These are phyloP conservation scores for Melanotaenia nigrans DNA, from an alignment of 2,797 vertebrate species.

Conservation along the genomic window DNA sequence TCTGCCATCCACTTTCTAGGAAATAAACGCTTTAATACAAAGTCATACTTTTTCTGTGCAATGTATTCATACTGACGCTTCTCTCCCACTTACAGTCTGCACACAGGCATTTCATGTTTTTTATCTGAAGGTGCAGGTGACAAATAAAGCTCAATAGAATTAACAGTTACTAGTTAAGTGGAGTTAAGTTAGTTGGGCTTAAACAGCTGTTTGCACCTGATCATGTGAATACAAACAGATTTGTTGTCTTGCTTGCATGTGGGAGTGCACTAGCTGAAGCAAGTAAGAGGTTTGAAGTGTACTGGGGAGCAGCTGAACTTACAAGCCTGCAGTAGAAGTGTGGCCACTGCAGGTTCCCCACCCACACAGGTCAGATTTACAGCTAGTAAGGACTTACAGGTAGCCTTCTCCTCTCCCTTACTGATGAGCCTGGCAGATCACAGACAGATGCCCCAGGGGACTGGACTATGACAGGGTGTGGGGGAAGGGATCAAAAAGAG, in stretches of 20 bases:
- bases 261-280: slow-evolving; percentile 33
- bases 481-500: slow-evolving; percentile 58
- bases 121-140: slow-evolving; percentile 12
- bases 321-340: slow-evolving; percentile 57
- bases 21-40: slow-evolving; percentile 35
- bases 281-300: slow-evolving; percentile 31
- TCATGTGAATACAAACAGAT: slow-evolving; percentile 24
- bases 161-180: slow-evolving; percentile 30
- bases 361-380: slow-evolving; percentile 75
- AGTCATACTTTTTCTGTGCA: slow-evolving; percentile 5
- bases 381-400: slow-evolving; percentile 72
- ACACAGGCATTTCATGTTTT: slow-evolving; percentile 6
- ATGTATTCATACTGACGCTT: slow-evolving; percentile 3
- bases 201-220: slow-evolving; percentile 31
- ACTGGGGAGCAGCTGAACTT: slow-evolving; percentile 11
- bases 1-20: slow-evolving; percentile 28
- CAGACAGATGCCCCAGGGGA: slow-evolving; percentile 75
- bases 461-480: slow-evolving; percentile 69
- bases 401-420: slow-evolving; percentile 73
- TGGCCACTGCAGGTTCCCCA: slow-evolving; percentile 68
- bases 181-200: slow-evolving; percentile 21
- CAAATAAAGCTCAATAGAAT: slow-evolving; percentile 1
- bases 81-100: not conserved
- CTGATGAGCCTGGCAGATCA: slow-evolving; percentile 81
- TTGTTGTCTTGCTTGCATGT: slow-evolving; percentile 32